phyloP scores from a whole-genome alignment of 2,888 invertebrate genomes.

The Pyralis farinalis region DNA sequence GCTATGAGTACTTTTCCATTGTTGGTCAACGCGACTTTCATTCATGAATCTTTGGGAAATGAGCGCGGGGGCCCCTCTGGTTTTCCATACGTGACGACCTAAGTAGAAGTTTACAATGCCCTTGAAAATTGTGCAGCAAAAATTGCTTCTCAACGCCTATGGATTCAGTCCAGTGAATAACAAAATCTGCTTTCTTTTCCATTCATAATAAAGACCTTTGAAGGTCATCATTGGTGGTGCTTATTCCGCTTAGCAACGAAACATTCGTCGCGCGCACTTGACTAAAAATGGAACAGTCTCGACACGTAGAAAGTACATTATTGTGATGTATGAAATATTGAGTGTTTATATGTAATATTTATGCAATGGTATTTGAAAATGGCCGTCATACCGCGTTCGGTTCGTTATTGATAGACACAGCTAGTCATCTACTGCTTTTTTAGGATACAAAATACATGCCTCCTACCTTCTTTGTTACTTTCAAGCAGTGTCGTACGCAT shows the following conservation, averaged over 20 bases:
- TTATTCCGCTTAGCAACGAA: conserved; percentile 58
- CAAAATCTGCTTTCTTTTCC: conserved; percentile 34
- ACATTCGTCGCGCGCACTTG: conserved; percentile 39
- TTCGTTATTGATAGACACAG: conserved; percentile 13
- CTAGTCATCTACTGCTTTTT: conserved; percentile 20
- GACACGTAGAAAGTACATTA: conserved; percentile 57
- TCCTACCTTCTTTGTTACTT: conserved; percentile 19
- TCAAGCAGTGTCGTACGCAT: too few species aligned
- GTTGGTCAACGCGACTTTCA: conserved; percentile 52
- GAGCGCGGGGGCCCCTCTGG: conserved; percentile 29
- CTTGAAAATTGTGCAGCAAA: conserved; percentile 81
- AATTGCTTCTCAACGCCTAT: conserved; percentile 55
- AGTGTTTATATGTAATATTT: conserved; percentile 36
- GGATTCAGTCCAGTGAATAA: conserved; percentile 38
- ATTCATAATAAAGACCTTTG: conserved; percentile 39
- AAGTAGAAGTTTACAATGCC: conserved; percentile 54
- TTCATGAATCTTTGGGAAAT: conserved; percentile 61
- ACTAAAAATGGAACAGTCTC: conserved; percentile 73
- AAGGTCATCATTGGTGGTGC: conserved; percentile 30
- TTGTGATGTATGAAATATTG: conserved; percentile 50
- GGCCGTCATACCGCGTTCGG: conserved; percentile 31
- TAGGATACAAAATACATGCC: conserved; percentile 8
- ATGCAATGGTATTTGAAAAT: conserved; percentile 35
- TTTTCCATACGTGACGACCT: conserved; percentile 43
- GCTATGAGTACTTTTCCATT: conserved; percentile 42